These are phyloP conservation scores for Catocala fraxini DNA, from an alignment of 2,888 invertebrate species.

Conservation along the genomic window DNA sequence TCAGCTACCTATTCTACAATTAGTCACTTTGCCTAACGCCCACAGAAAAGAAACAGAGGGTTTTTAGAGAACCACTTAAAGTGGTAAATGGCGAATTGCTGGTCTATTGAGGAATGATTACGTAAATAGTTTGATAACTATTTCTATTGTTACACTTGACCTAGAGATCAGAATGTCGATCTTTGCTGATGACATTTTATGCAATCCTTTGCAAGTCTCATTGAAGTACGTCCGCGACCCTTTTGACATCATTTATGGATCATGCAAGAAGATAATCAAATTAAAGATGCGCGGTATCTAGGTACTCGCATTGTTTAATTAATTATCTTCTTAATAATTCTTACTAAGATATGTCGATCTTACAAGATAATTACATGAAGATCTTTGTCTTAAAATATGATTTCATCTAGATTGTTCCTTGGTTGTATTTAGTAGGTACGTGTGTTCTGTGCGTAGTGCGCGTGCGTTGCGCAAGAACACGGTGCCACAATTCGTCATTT, in stretches of 20 bases:
- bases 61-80: background rate
- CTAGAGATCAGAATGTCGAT: background rate
- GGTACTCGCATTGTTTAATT: no score
- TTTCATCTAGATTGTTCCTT: slow-evolving; percentile 19
- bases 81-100: background rate
- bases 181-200: background rate
- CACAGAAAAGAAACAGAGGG: background rate
- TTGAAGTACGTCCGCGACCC: background rate
- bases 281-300: no score
- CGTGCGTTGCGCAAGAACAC: slow-evolving; percentile 40
- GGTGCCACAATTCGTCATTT: slow-evolving; percentile 46
- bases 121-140: slow-evolving; percentile 7
- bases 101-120: background rate
- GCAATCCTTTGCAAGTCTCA: background rate
- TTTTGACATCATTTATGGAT: background rate
- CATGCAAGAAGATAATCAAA: no score
- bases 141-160: background rate
- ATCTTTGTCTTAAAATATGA: background rate
- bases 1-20: background rate
- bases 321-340: no score
- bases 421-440: background rate
- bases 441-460: slow-evolving; percentile 12
- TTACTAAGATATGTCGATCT: no score
- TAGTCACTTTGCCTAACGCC: slow-evolving; percentile 3
- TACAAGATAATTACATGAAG: no score